Conservation (phyloP, 1,140 invertebrate species). For the Himalopsyche phryganea region DNA sequence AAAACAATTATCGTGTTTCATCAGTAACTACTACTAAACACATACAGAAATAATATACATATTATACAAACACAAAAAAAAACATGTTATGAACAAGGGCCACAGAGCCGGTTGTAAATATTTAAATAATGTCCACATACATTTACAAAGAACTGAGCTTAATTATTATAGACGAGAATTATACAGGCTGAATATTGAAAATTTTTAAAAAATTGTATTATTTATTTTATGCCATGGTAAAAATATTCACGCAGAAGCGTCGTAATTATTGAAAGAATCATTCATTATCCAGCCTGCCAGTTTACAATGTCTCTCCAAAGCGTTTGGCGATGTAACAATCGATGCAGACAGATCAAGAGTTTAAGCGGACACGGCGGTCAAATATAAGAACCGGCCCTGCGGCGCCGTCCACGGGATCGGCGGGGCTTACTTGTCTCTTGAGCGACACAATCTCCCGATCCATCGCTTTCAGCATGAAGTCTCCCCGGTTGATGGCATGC, state of each 20-base stretch:
- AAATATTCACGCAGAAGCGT: too few species aligned
- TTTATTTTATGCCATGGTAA: too few species aligned
- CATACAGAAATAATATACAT: conserved; percentile 6
- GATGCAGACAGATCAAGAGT: too few species aligned
- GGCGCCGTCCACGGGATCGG: conserved; percentile 5
- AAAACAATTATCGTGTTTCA: too few species aligned
- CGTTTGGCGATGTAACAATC: too few species aligned
- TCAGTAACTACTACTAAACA: not conserved
- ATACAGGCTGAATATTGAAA: not conserved
- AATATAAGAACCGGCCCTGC: conserved; percentile 15
- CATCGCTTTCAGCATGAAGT: conserved; percentile 83
- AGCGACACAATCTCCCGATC: conserved; percentile 90
- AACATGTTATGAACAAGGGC: conserved; percentile 12
- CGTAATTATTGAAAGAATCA: too few species aligned
- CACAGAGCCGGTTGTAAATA: conserved; percentile 25
- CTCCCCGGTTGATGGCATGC: conserved; percentile 66
- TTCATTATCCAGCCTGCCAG: too few species aligned
- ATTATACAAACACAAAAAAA: not conserved
- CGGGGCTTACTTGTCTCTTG: conserved; percentile 84
- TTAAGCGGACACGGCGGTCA: too few species aligned
- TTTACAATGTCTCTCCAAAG: too few species aligned
- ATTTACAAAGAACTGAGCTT: conserved; percentile 5
- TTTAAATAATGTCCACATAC: not conserved
- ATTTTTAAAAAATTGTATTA: not conserved
- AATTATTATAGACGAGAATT: conserved; percentile 3